A percentile compares a stretch with the other conserved stretches of the same genome.
Conservation (phyloP, 2,888 invertebrate genomes). For the Sisyra nigra region DNA sequence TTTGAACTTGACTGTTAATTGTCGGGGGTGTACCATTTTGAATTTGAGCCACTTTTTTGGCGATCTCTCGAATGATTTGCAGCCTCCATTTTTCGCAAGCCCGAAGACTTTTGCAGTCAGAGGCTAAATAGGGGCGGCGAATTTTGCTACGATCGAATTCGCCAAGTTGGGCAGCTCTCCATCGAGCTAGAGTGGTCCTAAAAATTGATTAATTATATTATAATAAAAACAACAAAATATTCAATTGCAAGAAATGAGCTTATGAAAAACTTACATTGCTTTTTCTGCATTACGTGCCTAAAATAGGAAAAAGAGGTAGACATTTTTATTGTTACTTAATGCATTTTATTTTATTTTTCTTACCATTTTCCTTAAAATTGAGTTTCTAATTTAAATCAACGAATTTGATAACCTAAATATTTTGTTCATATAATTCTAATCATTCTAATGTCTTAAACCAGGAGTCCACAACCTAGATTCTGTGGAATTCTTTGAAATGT, state of each 20-base stretch:
- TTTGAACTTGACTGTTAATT: constrained; percentile 2
- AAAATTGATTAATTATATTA: constrained; percentile 12
- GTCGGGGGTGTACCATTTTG: constrained; percentile 67
- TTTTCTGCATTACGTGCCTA: constrained; percentile 96
- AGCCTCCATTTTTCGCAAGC: constrained; percentile 94
- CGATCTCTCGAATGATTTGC: constrained; percentile 93
- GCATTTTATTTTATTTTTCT: neutral
- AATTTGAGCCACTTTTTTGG: constrained; percentile 97
- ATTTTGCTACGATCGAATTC: constrained; percentile 73
- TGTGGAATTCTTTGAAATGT: too few species aligned
- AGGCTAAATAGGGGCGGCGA: constrained; percentile 83
- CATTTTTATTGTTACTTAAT: constrained; percentile 1
- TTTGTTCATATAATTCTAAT: too few species aligned
- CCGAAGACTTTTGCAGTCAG: constrained; percentile 81
- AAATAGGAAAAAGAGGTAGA: constrained; percentile 21
- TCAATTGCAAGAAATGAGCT: constrained; percentile 9
- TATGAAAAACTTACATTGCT: constrained; percentile 65
- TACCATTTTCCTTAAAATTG: too few species aligned
- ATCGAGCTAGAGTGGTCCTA: constrained; percentile 95
- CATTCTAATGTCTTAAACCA: too few species aligned
- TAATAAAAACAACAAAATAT: constrained; percentile 7
- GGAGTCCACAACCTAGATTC: too few species aligned
- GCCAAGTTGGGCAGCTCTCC: constrained; percentile 92
- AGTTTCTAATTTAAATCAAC: too few species aligned
- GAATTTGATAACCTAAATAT: too few species aligned